Evolutionary conservation across 1,140 invertebrate genomes (phyloP).

Genomic region (Brachionus rubens): DNA sequence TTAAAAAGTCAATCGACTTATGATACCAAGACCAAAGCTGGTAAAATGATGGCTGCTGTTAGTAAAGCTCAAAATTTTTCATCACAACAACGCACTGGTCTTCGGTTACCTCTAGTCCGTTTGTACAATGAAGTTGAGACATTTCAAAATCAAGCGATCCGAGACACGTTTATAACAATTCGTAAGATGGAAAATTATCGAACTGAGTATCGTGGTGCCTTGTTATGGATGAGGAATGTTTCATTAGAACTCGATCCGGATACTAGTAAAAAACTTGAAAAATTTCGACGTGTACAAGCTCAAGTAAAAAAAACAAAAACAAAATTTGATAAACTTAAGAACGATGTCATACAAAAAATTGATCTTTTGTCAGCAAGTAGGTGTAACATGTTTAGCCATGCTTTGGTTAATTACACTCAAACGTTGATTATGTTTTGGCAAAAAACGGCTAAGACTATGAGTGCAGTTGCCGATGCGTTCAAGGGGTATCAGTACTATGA

Average conservation of each 20-base stretch:
- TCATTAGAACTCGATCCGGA: slow-evolving; percentile 94
- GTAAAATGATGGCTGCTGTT: slow-evolving; percentile 85
- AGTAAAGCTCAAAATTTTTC: slow-evolving; percentile 89
- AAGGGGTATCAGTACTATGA: slow-evolving; percentile 84
- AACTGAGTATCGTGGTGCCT: slow-evolving; percentile 87
- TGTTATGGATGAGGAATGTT: slow-evolving; percentile 98
- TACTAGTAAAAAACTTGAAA: slow-evolving; percentile 87
- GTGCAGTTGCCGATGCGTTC: slow-evolving; percentile 74
- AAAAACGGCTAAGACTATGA: slow-evolving; percentile 70
- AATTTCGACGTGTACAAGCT: slow-evolving; percentile 81
- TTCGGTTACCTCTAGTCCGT: slow-evolving; percentile 79
- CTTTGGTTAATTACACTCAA: slow-evolving; percentile 85
- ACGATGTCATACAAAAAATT: slow-evolving; percentile 95
- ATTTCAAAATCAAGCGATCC: slow-evolving; percentile 85
- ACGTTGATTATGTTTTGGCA: slow-evolving; percentile 77
- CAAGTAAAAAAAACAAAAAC: slow-evolving; percentile 75
- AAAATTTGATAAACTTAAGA: slow-evolving; percentile 85
- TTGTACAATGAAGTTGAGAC: slow-evolving; percentile 85
- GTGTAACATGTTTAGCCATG: slow-evolving; percentile 94
- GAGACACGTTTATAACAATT: slow-evolving; percentile 84
- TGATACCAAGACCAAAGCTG: slow-evolving; percentile 75
- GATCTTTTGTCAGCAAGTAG: slow-evolving; percentile 90
- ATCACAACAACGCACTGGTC: slow-evolving; percentile 84
- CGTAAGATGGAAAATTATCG: slow-evolving; percentile 87
- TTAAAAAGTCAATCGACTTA: slow-evolving; percentile 88